Evolutionary conservation across 2,113 vertebrate species (phyloP).

Genomic region (Hemiprocne comata): DNA sequence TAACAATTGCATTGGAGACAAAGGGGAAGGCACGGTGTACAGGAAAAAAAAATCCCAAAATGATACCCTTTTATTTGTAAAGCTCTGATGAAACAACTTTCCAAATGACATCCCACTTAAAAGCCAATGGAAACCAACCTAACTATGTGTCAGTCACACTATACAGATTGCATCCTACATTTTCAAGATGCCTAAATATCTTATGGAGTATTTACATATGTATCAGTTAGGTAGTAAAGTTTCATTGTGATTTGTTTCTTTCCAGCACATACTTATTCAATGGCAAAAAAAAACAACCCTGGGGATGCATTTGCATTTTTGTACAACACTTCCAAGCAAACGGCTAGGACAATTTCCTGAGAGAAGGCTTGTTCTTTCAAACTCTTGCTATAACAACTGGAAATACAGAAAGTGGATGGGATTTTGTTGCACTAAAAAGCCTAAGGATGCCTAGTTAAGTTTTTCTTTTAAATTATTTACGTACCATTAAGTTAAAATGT

Average conservation of each 20-base stretch:
- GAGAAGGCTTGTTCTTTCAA: constrained; percentile 90
- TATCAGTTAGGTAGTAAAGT: constrained; percentile 85
- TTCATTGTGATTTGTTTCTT: constrained; percentile 69
- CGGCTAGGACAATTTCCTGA: constrained; percentile 81
- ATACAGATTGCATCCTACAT: constrained; percentile 76
- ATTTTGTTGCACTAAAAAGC: constrained; percentile 69
- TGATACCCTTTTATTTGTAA: constrained; percentile 85
- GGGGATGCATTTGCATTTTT: constrained; percentile 73
- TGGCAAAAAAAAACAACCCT: constrained; percentile 49
- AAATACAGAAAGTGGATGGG: constrained; percentile 73
- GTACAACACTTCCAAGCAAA: constrained; percentile 80
- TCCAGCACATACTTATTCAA: constrained; percentile 74
- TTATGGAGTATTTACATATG: constrained; percentile 81
- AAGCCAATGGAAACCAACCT: constrained; percentile 79
- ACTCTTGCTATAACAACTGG: constrained; percentile 69
- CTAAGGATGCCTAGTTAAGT: constrained; percentile 79
- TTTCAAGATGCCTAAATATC: constrained; percentile 71
- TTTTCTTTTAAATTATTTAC: constrained; percentile 86
- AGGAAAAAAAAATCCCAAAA: constrained; percentile 64
- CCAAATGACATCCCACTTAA: constrained; percentile 78
- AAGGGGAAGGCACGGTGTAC: constrained; percentile 60
- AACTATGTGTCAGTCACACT: constrained; percentile 75
- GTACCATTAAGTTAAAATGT: constrained; percentile 91
- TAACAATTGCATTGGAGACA: background rate
- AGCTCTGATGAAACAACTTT: constrained; percentile 81